Conservation (phyloP, 2,888 invertebrate species). For the Criorhina ranunculi region DNA sequence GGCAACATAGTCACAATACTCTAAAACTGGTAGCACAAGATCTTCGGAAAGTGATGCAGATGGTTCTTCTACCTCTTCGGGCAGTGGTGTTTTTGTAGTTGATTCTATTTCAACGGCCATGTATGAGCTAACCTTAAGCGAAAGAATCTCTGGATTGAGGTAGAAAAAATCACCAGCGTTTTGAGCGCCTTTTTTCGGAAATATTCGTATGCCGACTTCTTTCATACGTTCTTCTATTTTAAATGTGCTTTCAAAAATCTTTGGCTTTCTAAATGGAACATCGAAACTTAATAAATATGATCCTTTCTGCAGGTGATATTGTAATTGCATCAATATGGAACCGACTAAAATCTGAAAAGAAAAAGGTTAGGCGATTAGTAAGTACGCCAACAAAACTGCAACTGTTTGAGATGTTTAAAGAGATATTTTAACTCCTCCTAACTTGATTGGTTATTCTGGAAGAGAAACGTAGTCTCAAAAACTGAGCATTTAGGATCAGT, state of each 20-base stretch:
- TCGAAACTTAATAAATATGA: constrained; percentile 30
- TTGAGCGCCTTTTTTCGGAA: constrained; percentile 25
- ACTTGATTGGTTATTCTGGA: no score
- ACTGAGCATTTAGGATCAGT: no score
- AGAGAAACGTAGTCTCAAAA: no score
- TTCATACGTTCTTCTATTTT: constrained; percentile 16
- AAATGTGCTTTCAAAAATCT: constrained; percentile 1
- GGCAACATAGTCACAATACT: constrained; percentile 27
- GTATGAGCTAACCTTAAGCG: constrained; percentile 1
- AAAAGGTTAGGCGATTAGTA: neutral
- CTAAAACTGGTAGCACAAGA: constrained; percentile 10
- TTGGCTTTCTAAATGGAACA: constrained; percentile 21
- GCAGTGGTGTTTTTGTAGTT: neutral
- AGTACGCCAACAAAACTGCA: no score
- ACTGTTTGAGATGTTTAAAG: no score
- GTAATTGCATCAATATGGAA: constrained; percentile 39
- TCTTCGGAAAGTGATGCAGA: neutral
- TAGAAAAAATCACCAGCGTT: constrained; percentile 12
- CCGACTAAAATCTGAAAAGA: constrained; percentile 35
- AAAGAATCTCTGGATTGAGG: constrained; percentile 14
- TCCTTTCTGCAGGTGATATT: constrained; percentile 35
- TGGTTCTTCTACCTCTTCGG: constrained; percentile 1
- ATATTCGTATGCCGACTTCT: constrained; percentile 10
- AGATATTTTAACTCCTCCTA: no score
- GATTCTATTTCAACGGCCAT: neutral